Conservation (phyloP, 2,888 invertebrate species). For the Coenonympha glycerion region DNA sequence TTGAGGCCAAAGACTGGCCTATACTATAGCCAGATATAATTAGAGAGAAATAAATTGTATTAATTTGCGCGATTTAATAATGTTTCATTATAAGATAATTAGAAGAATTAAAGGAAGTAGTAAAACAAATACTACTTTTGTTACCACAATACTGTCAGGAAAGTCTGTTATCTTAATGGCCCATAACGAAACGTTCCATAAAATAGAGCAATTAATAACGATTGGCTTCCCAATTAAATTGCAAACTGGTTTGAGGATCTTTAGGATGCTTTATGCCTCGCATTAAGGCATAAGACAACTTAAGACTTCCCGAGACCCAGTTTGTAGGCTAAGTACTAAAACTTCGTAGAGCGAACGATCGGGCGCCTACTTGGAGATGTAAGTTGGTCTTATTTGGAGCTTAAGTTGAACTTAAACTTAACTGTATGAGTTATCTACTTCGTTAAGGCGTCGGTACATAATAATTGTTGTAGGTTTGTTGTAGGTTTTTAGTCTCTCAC, state of each 20-base stretch:
- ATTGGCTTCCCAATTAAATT: constrained; percentile 11
- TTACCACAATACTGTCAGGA: neutral
- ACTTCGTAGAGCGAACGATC: constrained; percentile 17
- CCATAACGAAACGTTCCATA: constrained; percentile 5
- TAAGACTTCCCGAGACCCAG: constrained; percentile 16
- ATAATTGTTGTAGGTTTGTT: too few species aligned
- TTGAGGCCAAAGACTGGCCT: too few species aligned
- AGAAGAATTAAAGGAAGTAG: neutral
- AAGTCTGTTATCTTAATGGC: neutral
- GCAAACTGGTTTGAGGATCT: constrained; percentile 8
- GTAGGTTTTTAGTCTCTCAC: too few species aligned
- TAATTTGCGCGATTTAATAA: too few species aligned
- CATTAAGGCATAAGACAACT: constrained; percentile 16
- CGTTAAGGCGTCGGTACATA: too few species aligned
- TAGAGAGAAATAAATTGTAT: too few species aligned
- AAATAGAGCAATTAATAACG: constrained; percentile 11
- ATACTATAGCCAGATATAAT: too few species aligned
- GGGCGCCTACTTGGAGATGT: constrained; percentile 15
- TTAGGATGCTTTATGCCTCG: constrained; percentile 6
- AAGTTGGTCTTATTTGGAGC: constrained; percentile 21
- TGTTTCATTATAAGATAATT: too few species aligned
- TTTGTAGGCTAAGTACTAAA: constrained; percentile 19
- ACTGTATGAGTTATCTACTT: neutral
- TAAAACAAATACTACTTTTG: neutral
- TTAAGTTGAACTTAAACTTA: constrained; percentile 17